Conservation (phyloP, 2,888 invertebrate species). For the Trileptium ribeirensis region DNA sequence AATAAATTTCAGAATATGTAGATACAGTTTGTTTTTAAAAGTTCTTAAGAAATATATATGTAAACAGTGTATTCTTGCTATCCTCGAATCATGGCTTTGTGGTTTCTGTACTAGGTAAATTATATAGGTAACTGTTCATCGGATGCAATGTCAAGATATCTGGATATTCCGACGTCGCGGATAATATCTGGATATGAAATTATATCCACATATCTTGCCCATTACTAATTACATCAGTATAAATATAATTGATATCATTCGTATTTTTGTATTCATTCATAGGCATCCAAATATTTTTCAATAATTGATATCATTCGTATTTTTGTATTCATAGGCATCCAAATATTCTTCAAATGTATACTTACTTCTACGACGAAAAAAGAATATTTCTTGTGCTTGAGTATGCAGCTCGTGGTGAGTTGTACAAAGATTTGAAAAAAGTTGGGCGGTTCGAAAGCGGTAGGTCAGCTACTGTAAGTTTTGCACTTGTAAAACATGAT, state of each 20-base stretch:
- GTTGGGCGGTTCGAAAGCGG: slow-evolving; percentile 44
- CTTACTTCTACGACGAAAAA: slow-evolving; percentile 50
- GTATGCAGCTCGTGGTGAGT: slow-evolving; percentile 49
- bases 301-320: not conserved
- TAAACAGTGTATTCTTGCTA: no score
- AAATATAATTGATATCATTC: not conserved
- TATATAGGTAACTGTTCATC: no score
- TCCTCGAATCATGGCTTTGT: no score
- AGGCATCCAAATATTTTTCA: slow-evolving; percentile 46
- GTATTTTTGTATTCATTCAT: slow-evolving; percentile 6
- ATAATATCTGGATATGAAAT: not conserved
- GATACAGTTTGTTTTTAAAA: no score
- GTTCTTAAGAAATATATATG: no score
- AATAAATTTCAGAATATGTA: no score
- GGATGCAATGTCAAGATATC: no score
- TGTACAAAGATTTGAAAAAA: slow-evolving; percentile 47
- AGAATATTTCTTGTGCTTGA: slow-evolving; percentile 51
- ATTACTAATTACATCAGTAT: not conserved
- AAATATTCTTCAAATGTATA: slow-evolving; percentile 49
- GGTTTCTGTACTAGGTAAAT: no score
- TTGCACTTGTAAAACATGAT: no score
- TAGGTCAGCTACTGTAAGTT: slow-evolving; percentile 45
- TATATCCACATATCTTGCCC: not conserved
- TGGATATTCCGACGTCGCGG: no score
- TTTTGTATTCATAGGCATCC: slow-evolving; percentile 42